Conservation (phyloP, 2,797 vertebrate species). For the Cossypha niveicapilla region DNA sequence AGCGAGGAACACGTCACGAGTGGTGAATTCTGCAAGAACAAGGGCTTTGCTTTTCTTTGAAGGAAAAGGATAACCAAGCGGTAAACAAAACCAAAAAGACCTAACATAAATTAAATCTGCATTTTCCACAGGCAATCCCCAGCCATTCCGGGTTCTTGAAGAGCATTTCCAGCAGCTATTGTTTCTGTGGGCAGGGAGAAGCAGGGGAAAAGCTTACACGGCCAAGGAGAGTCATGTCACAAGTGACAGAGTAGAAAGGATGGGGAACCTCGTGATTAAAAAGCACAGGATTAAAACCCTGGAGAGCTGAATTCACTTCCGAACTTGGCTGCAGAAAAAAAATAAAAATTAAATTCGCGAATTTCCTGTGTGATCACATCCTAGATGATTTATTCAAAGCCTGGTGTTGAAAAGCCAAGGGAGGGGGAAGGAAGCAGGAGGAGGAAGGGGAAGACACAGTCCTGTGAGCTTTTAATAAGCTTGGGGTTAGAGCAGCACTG, state of each 20-base stretch:
- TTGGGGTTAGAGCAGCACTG: not conserved
- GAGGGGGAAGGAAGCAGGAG: constrained; percentile 30
- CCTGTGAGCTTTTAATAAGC: not conserved
- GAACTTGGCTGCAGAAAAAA: not conserved
- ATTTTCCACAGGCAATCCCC: not conserved
- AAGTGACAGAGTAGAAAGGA: not conserved
- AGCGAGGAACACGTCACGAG: not conserved
- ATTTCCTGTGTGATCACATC: constrained; percentile 54
- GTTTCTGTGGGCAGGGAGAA: not conserved
- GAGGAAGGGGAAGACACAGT: constrained; percentile 13
- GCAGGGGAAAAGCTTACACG: not conserved
- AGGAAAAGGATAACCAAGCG: not conserved
- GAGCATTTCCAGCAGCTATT: constrained; percentile 21
- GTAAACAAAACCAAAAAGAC: constrained; percentile 12
- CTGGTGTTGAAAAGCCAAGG: constrained; percentile 20
- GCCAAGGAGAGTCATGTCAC: not conserved
- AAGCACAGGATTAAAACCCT: not conserved
- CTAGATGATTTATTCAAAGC: constrained; percentile 28
- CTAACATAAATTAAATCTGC: not conserved
- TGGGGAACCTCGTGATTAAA: constrained; percentile 4
- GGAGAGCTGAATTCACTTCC: constrained; percentile 38
- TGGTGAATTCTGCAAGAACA: not conserved
- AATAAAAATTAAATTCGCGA: rapidly evolving
- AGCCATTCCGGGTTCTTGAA: not conserved
- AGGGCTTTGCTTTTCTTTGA: not conserved